Evolutionary conservation across 2,888 invertebrate species (phyloP), one percentile per base, ranked within the genome.

Genomic region (Pycnomerus fuliginosus): DNA sequence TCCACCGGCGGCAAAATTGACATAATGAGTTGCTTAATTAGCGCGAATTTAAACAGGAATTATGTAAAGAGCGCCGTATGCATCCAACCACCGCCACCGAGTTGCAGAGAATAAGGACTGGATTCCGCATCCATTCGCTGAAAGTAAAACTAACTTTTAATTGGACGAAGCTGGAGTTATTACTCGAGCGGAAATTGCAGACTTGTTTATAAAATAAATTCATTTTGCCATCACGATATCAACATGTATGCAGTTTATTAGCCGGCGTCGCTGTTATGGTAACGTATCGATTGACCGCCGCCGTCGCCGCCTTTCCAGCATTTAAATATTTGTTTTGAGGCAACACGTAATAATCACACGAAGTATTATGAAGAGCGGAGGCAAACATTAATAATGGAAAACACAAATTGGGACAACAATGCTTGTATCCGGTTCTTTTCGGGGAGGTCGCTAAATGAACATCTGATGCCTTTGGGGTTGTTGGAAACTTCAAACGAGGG

Each of bases 131-230:
- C 33, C 32, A 43, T 39, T 35, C 47, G 39, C 29, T 43, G 38
- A 42, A 42, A 46, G 45, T 41, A 37, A 39, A 47, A 50, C 46
- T 46, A 48, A 50, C 44, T 50, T 50, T 50, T 50, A 50, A 50
- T 50, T 50, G 50, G 50, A 50, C 42, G 48, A 41, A 38, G 31
- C 40, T 44, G 27, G 36, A 41, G 37, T 48, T 37, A 44, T 38
- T 24, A 15, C 17, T 33, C 36, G 29, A 36, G 47, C 42, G 36
- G 40, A 36, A 44, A 47, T 44, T 44, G 35, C 47, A 10, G 29
- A 40, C 46, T 36, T 31, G 34, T 46, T n/a, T 2, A 20, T 42
- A 33, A 29, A 42, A 37, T 31, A 41, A 34, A 46, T 41, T 46
- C 36, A 46, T 42, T 46, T 42, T 27, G 16, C 27, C 14, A 32